Conservation (phyloP, 1,140 invertebrate species). For the Ceratitis capitata region DNA sequence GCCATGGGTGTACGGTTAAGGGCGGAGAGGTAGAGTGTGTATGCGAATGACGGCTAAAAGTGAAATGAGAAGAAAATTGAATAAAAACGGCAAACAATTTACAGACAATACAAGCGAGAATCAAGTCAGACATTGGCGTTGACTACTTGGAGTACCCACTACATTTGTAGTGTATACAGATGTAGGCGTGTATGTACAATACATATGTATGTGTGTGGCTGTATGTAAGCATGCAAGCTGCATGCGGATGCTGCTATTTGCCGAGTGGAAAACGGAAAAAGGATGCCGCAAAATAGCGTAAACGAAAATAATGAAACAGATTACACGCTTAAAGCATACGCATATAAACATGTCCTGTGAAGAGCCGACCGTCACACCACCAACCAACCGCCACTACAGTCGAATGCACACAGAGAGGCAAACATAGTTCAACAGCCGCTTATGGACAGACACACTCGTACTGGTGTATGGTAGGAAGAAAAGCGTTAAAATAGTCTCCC, state of each 20-base stretch:
- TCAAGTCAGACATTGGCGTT: not conserved
- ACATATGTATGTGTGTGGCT: not conserved
- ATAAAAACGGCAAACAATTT: slow-evolving; percentile 28
- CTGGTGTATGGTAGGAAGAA: too few species aligned
- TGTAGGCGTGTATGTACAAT: not conserved
- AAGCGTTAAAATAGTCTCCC: too few species aligned
- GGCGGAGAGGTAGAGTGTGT: not conserved
- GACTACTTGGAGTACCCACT: not conserved
- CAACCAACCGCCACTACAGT: not conserved
- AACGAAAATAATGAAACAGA: slow-evolving; percentile 27
- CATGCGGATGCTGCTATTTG: not conserved
- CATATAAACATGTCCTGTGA: not conserved
- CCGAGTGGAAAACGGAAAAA: not conserved
- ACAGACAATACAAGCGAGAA: not conserved
- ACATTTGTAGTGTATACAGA: not conserved
- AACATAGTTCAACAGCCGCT: too few species aligned
- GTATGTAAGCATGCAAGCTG: not conserved
- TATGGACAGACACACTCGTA: too few species aligned
- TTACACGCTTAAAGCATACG: slow-evolving; percentile 27
- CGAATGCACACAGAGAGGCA: not conserved
- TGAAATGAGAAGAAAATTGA: not conserved
- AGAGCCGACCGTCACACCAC: not conserved
- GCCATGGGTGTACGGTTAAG: not conserved
- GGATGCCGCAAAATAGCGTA: slow-evolving; percentile 4
- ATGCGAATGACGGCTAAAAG: not conserved